phyloP scores from a whole-genome alignment of 1,140 invertebrate genomes.

The Ephestia elutella region DNA sequence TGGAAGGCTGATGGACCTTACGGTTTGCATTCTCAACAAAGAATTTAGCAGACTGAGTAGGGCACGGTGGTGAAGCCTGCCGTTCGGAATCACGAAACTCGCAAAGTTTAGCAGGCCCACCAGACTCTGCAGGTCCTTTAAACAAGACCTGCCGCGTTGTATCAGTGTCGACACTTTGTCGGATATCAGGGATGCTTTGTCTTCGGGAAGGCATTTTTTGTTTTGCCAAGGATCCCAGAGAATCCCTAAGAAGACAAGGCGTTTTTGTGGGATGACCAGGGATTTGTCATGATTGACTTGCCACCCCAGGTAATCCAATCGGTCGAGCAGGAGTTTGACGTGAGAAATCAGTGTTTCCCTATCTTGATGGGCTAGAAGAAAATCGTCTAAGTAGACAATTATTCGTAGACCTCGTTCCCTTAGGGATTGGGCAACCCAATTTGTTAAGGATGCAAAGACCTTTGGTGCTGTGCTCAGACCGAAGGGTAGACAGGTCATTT shows the following conservation, averaged over 20 bases:
- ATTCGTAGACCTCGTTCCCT: too few species aligned
- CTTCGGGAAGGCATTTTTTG: not conserved
- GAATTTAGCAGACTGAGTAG: not conserved
- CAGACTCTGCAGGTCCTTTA: slow-evolving; percentile 10
- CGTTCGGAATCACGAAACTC: slow-evolving; percentile 11
- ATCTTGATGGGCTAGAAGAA: too few species aligned
- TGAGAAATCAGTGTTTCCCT: too few species aligned
- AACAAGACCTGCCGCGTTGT: not conserved
- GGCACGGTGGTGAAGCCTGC: slow-evolving; percentile 4
- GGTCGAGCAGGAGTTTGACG: too few species aligned
- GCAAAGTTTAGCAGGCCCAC: slow-evolving; percentile 11
- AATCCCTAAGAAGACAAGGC: not conserved
- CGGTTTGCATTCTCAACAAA: not conserved
- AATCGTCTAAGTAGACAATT: too few species aligned
- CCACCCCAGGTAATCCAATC: too few species aligned
- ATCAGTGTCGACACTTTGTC: not conserved
- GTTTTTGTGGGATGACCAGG: not conserved
- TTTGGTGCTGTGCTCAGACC: too few species aligned
- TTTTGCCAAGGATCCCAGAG: not conserved
- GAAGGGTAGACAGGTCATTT: too few species aligned
- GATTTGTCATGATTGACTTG: too few species aligned
- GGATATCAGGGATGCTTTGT: not conserved
- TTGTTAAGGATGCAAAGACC: too few species aligned
- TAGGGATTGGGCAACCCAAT: too few species aligned
- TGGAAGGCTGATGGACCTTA: not conserved